phyloP scores from a whole-genome alignment of 2,797 vertebrate species.

The Allobates femoralis region DNA sequence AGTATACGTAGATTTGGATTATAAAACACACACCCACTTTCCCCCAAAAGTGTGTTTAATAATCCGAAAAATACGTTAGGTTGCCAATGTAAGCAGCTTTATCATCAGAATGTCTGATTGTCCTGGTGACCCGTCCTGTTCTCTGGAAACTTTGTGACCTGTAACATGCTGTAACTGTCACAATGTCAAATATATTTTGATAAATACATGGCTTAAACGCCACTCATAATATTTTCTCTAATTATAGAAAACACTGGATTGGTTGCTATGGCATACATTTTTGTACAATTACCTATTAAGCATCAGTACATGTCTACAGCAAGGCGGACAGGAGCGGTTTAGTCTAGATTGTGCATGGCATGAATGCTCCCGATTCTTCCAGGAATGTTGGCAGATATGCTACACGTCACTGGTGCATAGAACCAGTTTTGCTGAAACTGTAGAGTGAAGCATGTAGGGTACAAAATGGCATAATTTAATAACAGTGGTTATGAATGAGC shows the following conservation, averaged over 20 bases:
- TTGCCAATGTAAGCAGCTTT: background rate
- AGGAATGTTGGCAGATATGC: constrained; percentile 2
- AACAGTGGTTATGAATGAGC: background rate
- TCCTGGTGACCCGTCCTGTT: background rate
- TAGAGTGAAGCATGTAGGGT: background rate
- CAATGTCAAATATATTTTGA: background rate
- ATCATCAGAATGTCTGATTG: background rate
- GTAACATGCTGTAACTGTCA: background rate
- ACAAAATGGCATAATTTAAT: background rate
- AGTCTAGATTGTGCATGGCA: background rate
- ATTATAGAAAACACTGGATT: background rate
- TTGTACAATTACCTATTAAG: background rate
- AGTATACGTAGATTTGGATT: too few relatives aligned
- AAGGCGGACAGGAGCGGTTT: background rate
- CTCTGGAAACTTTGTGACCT: background rate
- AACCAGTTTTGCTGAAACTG: background rate
- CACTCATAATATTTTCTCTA: background rate
- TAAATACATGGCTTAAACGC: background rate
- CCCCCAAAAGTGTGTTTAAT: too few relatives aligned
- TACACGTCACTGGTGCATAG: background rate
- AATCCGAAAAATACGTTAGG: too few relatives aligned
- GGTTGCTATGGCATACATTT: background rate
- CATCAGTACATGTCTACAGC: background rate
- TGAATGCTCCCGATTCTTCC: background rate
- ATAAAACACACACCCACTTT: too few relatives aligned